Conservation (phyloP, 2,888 invertebrate species). For the Nemotelus pantherinus region DNA sequence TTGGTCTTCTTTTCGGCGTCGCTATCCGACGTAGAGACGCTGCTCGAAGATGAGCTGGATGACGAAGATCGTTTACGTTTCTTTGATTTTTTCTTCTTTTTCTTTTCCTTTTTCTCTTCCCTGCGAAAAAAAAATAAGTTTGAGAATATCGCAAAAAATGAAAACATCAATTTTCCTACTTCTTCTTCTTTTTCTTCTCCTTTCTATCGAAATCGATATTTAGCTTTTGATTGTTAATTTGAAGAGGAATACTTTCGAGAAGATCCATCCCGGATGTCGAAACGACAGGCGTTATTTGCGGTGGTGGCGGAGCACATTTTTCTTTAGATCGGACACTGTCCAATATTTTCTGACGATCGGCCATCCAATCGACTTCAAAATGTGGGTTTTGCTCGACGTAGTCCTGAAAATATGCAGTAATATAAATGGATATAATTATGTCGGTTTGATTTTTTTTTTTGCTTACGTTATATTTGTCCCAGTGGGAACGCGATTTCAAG, state of each 20-base stretch:
- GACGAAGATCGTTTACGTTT: constrained; percentile 63
- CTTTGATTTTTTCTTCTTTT: constrained; percentile 66
- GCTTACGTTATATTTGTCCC: constrained; percentile 82
- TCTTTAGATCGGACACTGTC: constrained; percentile 62
- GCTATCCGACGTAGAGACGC: constrained; percentile 55
- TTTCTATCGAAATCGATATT: constrained; percentile 64
- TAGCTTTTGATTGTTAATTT: constrained; percentile 48
- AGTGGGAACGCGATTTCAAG: constrained; percentile 81
- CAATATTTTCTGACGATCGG: constrained; percentile 79
- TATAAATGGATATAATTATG: neutral
- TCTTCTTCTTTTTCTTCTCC: constrained; percentile 68
- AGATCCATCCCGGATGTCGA: constrained; percentile 54
- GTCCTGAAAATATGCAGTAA: constrained; percentile 66
- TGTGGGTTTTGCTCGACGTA: constrained; percentile 86
- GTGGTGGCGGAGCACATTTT: constrained; percentile 59
- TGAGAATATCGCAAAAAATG: constrained; percentile 50
- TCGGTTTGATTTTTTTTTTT: neutral
- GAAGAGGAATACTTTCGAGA: constrained; percentile 52
- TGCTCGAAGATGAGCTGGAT: constrained; percentile 55
- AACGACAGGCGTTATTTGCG: constrained; percentile 56
- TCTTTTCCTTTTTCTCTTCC: constrained; percentile 65
- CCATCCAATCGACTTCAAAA: constrained; percentile 88
- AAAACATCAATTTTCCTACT: constrained; percentile 58
- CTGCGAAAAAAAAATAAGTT: constrained; percentile 47
- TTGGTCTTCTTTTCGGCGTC: constrained; percentile 49